These are phyloP conservation scores for Podarcis muralis DNA, from an alignment of 2,113 vertebrate species.

Conservation along the genomic window DNA sequence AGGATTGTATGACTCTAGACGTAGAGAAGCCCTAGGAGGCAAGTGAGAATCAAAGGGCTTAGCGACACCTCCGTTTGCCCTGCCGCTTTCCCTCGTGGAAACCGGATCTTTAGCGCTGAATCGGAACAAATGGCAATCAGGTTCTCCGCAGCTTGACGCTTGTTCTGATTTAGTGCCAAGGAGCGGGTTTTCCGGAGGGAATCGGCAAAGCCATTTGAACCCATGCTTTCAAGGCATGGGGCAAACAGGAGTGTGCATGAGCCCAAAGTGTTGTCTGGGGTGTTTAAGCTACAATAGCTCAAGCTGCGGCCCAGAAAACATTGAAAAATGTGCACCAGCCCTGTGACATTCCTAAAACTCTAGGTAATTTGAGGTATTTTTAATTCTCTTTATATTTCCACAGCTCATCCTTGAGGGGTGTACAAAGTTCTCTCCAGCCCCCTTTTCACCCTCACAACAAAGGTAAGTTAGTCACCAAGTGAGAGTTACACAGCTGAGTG, in stretches of 20 bases:
- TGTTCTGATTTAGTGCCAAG: too few relatives aligned
- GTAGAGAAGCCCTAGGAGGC: too few relatives aligned
- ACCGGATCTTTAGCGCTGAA: too few relatives aligned
- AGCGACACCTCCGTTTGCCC: too few relatives aligned
- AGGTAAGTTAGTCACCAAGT: not conserved
- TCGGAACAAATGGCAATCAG: too few relatives aligned
- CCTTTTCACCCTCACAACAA: not conserved
- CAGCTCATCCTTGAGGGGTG: not conserved
- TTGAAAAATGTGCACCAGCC: not conserved
- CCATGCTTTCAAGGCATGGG: too few relatives aligned
- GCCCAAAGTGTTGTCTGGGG: not conserved
- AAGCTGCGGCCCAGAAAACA: not conserved
- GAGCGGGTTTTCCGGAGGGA: too few relatives aligned
- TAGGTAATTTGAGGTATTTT: not conserved
- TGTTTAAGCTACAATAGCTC: not conserved
- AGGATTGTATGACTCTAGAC: too few relatives aligned
- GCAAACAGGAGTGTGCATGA: not conserved
- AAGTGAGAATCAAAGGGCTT: too few relatives aligned
- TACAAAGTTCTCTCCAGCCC: not conserved
- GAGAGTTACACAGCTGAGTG: not conserved
- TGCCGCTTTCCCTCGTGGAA: too few relatives aligned
- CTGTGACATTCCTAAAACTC: not conserved
- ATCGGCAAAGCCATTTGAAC: too few relatives aligned
- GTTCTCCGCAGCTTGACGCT: too few relatives aligned
- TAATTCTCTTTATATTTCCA: not conserved